Evolutionary conservation across 2,113 vertebrate genomes (phyloP).

Genomic region (Tylochromis polylepis): DNA sequence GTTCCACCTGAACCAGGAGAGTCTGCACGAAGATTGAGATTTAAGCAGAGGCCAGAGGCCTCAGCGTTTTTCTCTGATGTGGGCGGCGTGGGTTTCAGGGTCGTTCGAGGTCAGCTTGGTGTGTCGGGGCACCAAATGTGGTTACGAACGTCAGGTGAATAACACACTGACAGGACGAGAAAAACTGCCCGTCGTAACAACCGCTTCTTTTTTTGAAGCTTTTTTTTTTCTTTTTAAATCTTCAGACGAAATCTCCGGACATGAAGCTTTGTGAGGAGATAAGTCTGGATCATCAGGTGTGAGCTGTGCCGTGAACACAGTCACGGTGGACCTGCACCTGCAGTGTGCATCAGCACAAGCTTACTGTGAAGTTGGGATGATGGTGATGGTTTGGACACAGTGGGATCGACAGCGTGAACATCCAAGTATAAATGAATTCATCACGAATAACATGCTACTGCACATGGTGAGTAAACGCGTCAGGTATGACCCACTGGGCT

Average conservation of each 20-base stretch:
- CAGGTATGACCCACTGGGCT: rapidly evolving
- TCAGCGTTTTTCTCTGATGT: background rate
- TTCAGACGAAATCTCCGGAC: background rate
- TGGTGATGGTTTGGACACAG: background rate
- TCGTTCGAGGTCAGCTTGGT: background rate
- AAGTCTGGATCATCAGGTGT: background rate
- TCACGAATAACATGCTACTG: background rate
- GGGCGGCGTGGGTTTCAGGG: background rate
- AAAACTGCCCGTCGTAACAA: background rate
- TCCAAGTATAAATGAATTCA: background rate
- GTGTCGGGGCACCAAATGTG: background rate
- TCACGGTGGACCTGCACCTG: background rate
- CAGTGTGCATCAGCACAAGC: rapidly evolving
- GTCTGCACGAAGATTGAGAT: background rate
- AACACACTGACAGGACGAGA: background rate
- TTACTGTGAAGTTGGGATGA: background rate
- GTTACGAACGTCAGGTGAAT: background rate
- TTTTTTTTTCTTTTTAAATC: background rate
- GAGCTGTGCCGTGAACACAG: rapidly evolving
- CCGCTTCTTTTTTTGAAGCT: background rate
- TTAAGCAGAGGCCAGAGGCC: background rate
- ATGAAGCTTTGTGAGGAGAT: rapidly evolving
- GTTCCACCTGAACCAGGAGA: background rate
- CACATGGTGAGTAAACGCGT: background rate
- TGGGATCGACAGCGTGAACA: background rate